phyloP scores from a whole-genome alignment of 2,113 vertebrate genomes.

The Manacus vitellinus region DNA sequence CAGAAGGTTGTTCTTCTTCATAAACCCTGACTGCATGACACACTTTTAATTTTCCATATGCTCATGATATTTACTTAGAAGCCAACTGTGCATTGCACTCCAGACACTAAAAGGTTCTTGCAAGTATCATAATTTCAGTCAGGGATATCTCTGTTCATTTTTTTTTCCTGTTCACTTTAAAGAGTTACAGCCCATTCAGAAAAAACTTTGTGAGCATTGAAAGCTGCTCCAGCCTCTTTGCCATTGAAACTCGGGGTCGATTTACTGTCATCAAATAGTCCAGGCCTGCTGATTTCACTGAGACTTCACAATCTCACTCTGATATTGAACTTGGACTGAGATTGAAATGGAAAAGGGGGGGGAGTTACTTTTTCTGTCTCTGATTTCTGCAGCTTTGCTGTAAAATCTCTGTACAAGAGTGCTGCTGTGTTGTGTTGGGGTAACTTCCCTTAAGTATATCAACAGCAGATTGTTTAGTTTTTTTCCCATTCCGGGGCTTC shows the following conservation, averaged over 20 bases:
- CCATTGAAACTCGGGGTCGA: rapidly evolving
- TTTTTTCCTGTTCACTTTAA: background rate
- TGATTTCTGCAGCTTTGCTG: background rate
- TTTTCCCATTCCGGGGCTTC: constrained; percentile 13
- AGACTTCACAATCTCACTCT: background rate
- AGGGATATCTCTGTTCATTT: background rate
- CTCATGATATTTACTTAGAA: background rate
- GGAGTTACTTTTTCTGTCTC: background rate
- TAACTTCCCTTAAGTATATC: background rate
- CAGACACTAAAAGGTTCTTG: background rate
- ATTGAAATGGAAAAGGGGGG: background rate
- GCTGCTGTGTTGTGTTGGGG: background rate
- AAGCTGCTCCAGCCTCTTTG: background rate
- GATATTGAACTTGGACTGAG: background rate
- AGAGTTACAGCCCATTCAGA: background rate
- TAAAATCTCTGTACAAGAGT: background rate
- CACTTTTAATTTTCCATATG: background rate
- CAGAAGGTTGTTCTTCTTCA: background rate
- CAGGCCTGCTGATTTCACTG: background rate
- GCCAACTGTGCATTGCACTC: background rate
- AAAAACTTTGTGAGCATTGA: background rate
- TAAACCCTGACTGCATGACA: background rate
- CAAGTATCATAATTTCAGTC: background rate
- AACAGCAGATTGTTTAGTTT: background rate
- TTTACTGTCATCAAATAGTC: background rate